Evolutionary conservation across 2,888 invertebrate species (phyloP), one percentile per base, ranked within the genome.

Genomic region (Eilema sororculum): DNA sequence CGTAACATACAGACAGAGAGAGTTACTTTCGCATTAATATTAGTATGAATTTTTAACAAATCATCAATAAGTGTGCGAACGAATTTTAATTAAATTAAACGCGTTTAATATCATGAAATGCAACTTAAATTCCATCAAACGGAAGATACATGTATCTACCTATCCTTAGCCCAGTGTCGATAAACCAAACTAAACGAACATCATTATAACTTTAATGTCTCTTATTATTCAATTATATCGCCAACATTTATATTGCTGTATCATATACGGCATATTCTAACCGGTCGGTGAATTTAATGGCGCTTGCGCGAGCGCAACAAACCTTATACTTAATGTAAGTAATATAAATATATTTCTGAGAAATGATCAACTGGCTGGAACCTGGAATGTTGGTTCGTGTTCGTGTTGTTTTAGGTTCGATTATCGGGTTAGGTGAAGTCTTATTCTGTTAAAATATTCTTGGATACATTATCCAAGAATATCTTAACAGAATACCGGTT

Each of bases 141-240:
- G 28, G 5, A 33, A 33, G 30, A 33, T 33, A 33, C n/a, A n/a
- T n/a, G n/a, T n/a, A 33, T n/a, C 6, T 52, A 41, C 41, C 41
- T 41, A n/a, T 41, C 20, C 10, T 25, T 16, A 9, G 24, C 12
- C 62, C 22, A 25, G 64, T n/a, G n/a, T 28, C 46, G 25, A n/a
- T 64, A 52, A 41, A 64, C n/a, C n/a, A 16, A 25, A 52, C 25
- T 64, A 64, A 52, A 64, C n/a, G 64, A n/a, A 52, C 52, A 64
- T 64, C 52, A 64, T 64, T 64, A 64, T 52, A 64, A 52, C 6
- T 28, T 30, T 64, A 64, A 64, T 64, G 46, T 25, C 52, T 52
- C 24, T 52, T 85, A 71, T 82, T 81, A 87, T 2, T 78, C 78
- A n/a, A 74, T 78, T 74, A 87, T 79, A 37, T 85, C 85, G 0